phyloP scores from a whole-genome alignment of 1,140 invertebrate genomes.

The Procambarus clarkii region DNA sequence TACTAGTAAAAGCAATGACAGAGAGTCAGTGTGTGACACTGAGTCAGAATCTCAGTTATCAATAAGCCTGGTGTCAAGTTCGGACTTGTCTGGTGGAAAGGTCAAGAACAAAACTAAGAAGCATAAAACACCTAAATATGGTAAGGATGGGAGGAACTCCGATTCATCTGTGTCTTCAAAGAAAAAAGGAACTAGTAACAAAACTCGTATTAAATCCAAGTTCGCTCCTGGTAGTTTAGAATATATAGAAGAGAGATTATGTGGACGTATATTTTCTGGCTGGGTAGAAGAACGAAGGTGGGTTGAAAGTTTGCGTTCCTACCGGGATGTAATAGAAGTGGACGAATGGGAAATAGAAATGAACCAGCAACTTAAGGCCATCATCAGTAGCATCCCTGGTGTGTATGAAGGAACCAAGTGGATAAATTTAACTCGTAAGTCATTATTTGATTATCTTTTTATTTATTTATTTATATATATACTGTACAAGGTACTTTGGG shows the following conservation, averaged over 20 bases:
- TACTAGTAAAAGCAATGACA: too few relatives aligned
- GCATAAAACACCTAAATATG: not conserved
- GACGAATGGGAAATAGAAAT: conserved; percentile 66
- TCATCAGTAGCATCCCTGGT: conserved; percentile 57
- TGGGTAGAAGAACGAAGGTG: conserved; percentile 61
- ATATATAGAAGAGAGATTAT: conserved; percentile 44
- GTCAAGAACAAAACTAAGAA: conserved; percentile 7
- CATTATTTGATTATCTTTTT: not conserved
- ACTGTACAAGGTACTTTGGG: too few relatives aligned
- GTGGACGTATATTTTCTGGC: conserved; percentile 52
- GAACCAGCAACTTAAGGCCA: conserved; percentile 49
- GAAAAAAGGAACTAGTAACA: conserved; percentile 7
- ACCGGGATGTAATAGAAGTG: conserved; percentile 59
- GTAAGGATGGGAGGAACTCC: conserved; percentile 42
- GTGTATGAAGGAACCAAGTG: conserved; percentile 63
- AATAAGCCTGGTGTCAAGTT: not conserved
- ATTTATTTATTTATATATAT: too few relatives aligned
- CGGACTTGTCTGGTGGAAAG: not conserved
- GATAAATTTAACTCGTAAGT: conserved; percentile 66
- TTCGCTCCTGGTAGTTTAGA: conserved; percentile 52
- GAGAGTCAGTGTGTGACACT: not conserved
- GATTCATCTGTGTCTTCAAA: conserved; percentile 58
- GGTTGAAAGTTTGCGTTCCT: conserved; percentile 43
- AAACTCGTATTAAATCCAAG: conserved; percentile 59
- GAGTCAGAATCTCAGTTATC: conserved; percentile 21